These are phyloP conservation scores for Amblyopsis hoosieri DNA, from an alignment of 2,797 vertebrate species.

Conservation along the genomic window DNA sequence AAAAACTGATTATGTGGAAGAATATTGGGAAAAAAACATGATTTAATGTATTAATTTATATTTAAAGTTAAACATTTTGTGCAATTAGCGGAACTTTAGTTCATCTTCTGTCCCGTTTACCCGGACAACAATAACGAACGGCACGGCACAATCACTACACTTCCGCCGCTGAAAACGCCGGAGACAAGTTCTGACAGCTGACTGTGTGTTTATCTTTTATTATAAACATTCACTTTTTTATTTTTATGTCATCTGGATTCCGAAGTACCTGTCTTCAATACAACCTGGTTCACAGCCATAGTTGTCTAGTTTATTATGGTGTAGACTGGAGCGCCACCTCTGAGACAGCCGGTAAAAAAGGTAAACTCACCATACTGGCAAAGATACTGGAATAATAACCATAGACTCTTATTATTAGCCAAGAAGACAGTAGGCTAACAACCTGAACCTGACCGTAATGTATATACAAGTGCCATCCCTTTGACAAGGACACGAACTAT, in stretches of 20 bases:
- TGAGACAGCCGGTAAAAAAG: constrained; percentile 65
- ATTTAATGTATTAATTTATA: too few relatives aligned
- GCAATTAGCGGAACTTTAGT: too few relatives aligned
- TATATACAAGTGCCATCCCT: neutral
- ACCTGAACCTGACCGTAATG: neutral
- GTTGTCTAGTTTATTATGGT: constrained; percentile 59
- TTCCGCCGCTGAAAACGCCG: constrained; percentile 70
- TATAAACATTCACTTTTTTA: neutral
- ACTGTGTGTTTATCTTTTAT: constrained; percentile 34
- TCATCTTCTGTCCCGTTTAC: neutral
- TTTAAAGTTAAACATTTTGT: too few relatives aligned
- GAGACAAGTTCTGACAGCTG: constrained; percentile 73
- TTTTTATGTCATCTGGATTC: neutral
- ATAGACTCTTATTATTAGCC: neutral
- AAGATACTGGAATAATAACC: neutral
- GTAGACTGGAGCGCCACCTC: constrained; percentile 65
- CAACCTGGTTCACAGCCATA: constrained; percentile 24
- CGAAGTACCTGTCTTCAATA: constrained; percentile 11
- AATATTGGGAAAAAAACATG: too few relatives aligned
- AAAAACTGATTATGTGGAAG: too few relatives aligned
- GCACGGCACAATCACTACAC: constrained; percentile 34
- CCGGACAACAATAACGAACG: constrained; percentile 54
- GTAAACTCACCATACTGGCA: neutral
- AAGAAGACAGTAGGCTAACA: constrained; percentile 16
- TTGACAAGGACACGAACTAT: rapidly evolving